phyloP scores from a whole-genome alignment of 1,140 invertebrate species.

The Gyrodactylus salaris region DNA sequence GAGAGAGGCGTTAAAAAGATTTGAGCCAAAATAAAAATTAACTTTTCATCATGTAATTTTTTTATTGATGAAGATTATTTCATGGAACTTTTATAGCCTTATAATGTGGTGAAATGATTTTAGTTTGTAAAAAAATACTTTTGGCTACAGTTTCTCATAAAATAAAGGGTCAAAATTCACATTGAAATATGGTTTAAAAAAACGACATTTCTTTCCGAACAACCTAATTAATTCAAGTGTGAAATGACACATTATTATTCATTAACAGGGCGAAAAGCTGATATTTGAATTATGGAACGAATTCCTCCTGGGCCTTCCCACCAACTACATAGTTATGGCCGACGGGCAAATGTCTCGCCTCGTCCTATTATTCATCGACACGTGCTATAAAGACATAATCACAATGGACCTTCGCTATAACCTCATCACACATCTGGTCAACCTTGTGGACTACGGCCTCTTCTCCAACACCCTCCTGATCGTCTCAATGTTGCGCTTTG shows the following conservation, averaged over 20 bases:
- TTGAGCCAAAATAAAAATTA: too few relatives aligned
- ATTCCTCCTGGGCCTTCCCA: not conserved
- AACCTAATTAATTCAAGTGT: too few relatives aligned
- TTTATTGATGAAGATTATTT: too few relatives aligned
- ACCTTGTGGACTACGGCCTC: not conserved
- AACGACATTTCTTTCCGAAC: too few relatives aligned
- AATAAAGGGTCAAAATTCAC: too few relatives aligned
- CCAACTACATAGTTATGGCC: not conserved
- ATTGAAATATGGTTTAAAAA: too few relatives aligned
- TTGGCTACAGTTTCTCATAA: too few relatives aligned
- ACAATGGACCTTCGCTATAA: not conserved
- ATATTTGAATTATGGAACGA: not conserved
- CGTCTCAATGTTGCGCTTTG: not conserved
- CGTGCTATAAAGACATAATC: not conserved
- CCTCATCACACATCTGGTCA: not conserved
- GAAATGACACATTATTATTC: not conserved
- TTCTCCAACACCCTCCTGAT: not conserved
- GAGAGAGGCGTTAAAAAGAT: too few relatives aligned
- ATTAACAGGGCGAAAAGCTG: not conserved
- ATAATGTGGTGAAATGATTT: too few relatives aligned
- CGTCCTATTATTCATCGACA: not conserved
- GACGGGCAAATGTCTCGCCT: not conserved
- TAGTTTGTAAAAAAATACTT: too few relatives aligned
- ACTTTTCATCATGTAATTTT: too few relatives aligned
- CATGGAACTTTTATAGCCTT: too few relatives aligned